A percentile compares a stretch with the other conserved stretches of the same genome.
Conservation (phyloP, 1,140 invertebrate genomes). For the Drosophila suzukii region DNA sequence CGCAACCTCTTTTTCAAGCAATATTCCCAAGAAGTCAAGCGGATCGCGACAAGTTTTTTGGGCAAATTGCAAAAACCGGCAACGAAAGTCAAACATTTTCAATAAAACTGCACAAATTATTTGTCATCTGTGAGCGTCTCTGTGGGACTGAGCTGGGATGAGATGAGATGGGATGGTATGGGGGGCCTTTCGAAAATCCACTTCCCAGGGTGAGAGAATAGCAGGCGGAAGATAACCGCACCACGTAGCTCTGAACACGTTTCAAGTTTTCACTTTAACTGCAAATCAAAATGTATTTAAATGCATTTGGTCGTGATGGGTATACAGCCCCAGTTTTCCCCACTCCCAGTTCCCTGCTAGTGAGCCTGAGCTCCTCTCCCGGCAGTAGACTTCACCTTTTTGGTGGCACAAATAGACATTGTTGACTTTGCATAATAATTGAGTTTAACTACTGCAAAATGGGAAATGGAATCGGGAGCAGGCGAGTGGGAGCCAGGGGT, state of each 20-base stretch:
- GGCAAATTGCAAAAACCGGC: slow-evolving; percentile 36
- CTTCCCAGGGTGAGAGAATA: slow-evolving; percentile 8
- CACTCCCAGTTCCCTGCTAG: neutral
- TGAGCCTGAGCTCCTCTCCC: neutral
- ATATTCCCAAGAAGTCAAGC: slow-evolving; percentile 33
- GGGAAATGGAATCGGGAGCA: slow-evolving; percentile 19
- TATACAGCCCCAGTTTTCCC: slow-evolving; percentile 21
- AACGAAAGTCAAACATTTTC: slow-evolving; percentile 80
- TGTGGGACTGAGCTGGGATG: neutral
- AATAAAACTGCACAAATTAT: slow-evolving; percentile 82
- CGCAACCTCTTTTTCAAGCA: slow-evolving; percentile 17
- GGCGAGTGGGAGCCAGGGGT: slow-evolving; percentile 1
- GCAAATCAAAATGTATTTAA: slow-evolving; percentile 82
- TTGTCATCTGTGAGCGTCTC: slow-evolving; percentile 58
- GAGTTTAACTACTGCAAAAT: slow-evolving; percentile 78
- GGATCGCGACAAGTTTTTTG: slow-evolving; percentile 49
- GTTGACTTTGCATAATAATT: slow-evolving; percentile 83
- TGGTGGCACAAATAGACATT: slow-evolving; percentile 76
- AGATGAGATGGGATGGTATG: neutral
- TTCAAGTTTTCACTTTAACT: slow-evolving; percentile 72
- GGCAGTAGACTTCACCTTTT: slow-evolving; percentile 56
- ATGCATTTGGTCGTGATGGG: slow-evolving; percentile 71
- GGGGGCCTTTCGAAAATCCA: slow-evolving; percentile 13
- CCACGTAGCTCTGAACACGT: slow-evolving; percentile 61
- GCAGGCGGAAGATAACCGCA: slow-evolving; percentile 45